phyloP scores from a whole-genome alignment of 2,797 vertebrate genomes.

The Philypnodon macrostomus region DNA sequence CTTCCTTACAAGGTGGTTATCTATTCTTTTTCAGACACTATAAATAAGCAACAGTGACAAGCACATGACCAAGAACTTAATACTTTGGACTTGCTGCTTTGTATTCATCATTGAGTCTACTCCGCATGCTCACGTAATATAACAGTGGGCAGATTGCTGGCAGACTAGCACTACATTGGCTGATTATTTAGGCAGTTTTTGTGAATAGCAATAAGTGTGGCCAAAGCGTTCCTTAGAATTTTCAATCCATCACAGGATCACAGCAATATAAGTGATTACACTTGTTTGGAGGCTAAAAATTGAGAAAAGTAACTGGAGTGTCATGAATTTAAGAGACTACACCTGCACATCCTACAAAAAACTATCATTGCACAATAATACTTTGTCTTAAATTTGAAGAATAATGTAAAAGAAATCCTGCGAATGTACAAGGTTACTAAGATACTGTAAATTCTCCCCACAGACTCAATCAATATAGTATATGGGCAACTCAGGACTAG shows the following conservation, averaged over 20 bases:
- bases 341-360: too few relatives aligned
- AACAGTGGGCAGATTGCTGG: slow-evolving; percentile 48
- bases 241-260: slow-evolving; percentile 28
- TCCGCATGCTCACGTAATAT: slow-evolving; percentile 36
- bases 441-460: too few relatives aligned
- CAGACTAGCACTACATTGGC: slow-evolving; percentile 27
- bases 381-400: too few relatives aligned
- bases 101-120: slow-evolving; percentile 32
- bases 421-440: too few relatives aligned
- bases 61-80: slow-evolving; percentile 10
- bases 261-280: slow-evolving; percentile 50
- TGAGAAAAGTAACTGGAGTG: too few relatives aligned
- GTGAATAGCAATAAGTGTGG: slow-evolving; percentile 40
- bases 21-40: slow-evolving; percentile 10
- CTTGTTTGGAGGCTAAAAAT: too few relatives aligned
- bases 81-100: slow-evolving; percentile 26
- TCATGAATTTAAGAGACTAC: too few relatives aligned
- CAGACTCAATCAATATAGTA: too few relatives aligned
- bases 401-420: too few relatives aligned
- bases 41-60: slow-evolving; percentile 1
- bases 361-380: too few relatives aligned
- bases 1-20: slow-evolving; percentile 18
- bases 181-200: slow-evolving; percentile 44
- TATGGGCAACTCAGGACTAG: too few relatives aligned
- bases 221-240: slow-evolving; percentile 31